Conservation (phyloP, 2,113 vertebrate species). For the Ornithorhynchus anatinus region DNA sequence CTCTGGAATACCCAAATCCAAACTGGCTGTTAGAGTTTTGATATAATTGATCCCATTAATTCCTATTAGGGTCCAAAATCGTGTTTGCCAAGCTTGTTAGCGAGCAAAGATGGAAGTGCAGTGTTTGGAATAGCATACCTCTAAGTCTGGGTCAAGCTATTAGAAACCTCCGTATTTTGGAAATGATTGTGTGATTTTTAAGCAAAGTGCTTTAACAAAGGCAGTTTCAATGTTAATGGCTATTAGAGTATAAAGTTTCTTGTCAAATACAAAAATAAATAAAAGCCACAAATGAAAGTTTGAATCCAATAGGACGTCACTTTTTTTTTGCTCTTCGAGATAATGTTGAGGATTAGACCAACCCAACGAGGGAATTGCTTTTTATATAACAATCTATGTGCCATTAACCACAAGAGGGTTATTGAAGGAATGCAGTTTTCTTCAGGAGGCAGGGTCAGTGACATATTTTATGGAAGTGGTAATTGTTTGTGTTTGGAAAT, state of each 20-base stretch:
- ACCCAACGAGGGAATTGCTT: background rate
- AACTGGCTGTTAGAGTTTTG: background rate
- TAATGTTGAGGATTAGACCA: constrained; percentile 6
- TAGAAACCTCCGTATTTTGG: background rate
- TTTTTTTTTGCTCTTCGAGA: too few relatives aligned
- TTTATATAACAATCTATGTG: background rate
- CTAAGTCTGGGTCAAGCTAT: background rate
- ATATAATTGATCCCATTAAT: background rate
- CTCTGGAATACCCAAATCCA: background rate
- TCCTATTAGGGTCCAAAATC: background rate
- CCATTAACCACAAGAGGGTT: background rate
- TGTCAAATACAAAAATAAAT: background rate
- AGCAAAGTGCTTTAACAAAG: background rate
- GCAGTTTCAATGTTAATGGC: background rate
- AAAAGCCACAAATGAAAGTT: constrained; percentile 8
- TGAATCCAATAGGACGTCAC: background rate
- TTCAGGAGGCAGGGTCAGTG: constrained; percentile 14
- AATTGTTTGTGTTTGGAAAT: constrained; percentile 4
- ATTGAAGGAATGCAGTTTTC: constrained; percentile 33
- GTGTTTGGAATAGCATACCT: background rate
- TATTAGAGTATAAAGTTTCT: background rate
- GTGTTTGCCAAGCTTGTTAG: background rate
- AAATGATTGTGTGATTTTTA: background rate
- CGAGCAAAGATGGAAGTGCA: background rate
- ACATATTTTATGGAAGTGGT: constrained; percentile 23